A percentile compares a stretch with the other conserved stretches of the same genome.
These are phyloP conservation scores for Porites rus DNA, from an alignment of 92 coral and sea anemone genomes.

Conservation along the genomic window DNA sequence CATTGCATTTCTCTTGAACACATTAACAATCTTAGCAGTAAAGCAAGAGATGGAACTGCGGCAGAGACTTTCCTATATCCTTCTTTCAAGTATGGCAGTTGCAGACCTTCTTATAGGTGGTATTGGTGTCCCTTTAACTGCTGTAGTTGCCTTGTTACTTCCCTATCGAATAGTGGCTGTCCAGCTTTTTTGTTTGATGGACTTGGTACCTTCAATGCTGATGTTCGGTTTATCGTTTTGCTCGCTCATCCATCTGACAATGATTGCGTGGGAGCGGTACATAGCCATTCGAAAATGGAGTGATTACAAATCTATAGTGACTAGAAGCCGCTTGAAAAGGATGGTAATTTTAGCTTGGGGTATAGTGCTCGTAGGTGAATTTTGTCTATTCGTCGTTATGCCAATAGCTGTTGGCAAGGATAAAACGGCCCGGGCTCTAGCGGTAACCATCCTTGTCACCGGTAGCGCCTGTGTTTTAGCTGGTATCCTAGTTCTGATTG, in stretches of 20 bases:
- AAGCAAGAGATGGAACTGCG: too few relatives aligned
- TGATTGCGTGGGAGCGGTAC: too few relatives aligned
- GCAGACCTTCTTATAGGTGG: background rate
- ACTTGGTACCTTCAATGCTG: background rate
- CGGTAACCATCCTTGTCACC: background rate
- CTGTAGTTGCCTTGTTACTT: background rate
- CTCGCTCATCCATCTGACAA: background rate
- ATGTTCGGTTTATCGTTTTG: background rate
- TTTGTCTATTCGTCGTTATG: background rate
- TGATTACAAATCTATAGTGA: background rate
- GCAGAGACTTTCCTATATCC: background rate
- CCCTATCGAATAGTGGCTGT: too few relatives aligned
- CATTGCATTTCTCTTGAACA: background rate
- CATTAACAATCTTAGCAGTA: background rate
- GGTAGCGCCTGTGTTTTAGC: background rate
- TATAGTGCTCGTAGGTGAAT: background rate
- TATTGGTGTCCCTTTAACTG: background rate
- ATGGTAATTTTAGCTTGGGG: background rate
- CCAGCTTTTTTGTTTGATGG: background rate
- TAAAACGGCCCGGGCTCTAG: background rate
- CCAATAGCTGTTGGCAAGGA: background rate
- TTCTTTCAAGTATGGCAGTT: background rate
- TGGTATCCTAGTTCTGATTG: background rate
- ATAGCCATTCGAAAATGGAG: too few relatives aligned
- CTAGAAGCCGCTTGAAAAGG: background rate